Conservation (phyloP, 37 sponge, comb jelly and placozoan genomes). For the Chondrosia reniformis region DNA sequence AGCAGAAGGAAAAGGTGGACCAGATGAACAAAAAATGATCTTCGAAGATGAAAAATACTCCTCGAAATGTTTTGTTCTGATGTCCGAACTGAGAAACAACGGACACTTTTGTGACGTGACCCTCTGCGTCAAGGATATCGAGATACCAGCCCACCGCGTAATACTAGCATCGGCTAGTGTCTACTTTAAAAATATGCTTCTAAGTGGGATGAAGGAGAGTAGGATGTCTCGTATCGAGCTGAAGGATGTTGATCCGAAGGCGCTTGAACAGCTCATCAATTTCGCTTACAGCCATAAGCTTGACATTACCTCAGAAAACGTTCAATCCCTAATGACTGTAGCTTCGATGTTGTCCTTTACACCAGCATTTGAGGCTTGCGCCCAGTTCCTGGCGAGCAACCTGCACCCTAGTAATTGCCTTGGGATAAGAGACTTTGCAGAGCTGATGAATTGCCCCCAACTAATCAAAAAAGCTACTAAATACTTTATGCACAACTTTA, state of each 20-base stretch:
- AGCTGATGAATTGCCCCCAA: conserved; percentile 44
- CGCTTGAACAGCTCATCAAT: conserved; percentile 74
- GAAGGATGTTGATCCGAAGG: conserved; percentile 81
- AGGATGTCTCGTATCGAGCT: conserved; percentile 59
- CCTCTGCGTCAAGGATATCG: conserved; percentile 53
- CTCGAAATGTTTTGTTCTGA: conserved; percentile 39
- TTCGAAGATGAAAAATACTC: conserved; percentile 49
- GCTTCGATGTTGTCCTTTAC: conserved; percentile 83
- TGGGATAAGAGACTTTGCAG: conserved; percentile 79
- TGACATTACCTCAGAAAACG: conserved; percentile 79
- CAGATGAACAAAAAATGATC: background rate
- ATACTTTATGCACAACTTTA: conserved; percentile 78
- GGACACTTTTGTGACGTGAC: conserved; percentile 83
- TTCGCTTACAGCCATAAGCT: conserved; percentile 89
- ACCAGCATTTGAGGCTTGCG: conserved; percentile 77
- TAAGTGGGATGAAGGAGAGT: conserved; percentile 80
- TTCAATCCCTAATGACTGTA: conserved; percentile 85
- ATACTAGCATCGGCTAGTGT: conserved; percentile 77
- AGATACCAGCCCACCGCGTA: conserved; percentile 74
- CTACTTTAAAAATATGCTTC: conserved; percentile 81
- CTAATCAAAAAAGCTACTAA: conserved; percentile 48
- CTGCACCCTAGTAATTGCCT: conserved; percentile 92
- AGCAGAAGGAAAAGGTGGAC: background rate
- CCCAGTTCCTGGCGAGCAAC: conserved; percentile 76
- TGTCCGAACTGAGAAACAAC: conserved; percentile 72